These are phyloP conservation scores for Mnemiopsis leidyi DNA, from an alignment of 37 sponge, comb jelly and placozoan genomes.

Conservation along the genomic window DNA sequence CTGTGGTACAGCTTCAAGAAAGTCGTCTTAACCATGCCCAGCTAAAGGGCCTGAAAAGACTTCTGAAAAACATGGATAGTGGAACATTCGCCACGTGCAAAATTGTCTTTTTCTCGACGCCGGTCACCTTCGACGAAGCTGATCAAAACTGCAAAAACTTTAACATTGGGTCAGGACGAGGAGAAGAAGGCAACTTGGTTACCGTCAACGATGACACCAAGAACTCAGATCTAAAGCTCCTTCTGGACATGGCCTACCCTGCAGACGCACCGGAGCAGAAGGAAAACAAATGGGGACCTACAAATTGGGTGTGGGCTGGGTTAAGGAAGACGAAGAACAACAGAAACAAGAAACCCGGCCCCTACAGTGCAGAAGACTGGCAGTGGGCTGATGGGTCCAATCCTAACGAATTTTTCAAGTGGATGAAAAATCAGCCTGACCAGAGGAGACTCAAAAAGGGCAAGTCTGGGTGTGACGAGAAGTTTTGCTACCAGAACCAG, in stretches of 20 bases:
- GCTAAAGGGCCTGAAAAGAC: neutral
- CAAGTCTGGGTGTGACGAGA: neutral
- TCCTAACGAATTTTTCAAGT: neutral
- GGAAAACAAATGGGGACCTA: neutral
- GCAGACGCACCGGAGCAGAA: too few species aligned
- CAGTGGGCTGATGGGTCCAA: neutral
- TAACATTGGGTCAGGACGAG: too few species aligned
- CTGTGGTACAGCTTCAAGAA: too few species aligned
- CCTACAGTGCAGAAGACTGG: neutral
- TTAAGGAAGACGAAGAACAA: neutral
- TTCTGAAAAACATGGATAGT: constrained; percentile 6
- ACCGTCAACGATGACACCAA: too few species aligned
- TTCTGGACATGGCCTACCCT: too few species aligned
- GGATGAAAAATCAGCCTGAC: neutral
- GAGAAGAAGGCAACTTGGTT: too few species aligned
- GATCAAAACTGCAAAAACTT: neutral
- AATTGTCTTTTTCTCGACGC: too few species aligned
- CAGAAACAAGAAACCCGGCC: neutral
- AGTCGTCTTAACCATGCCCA: too few species aligned
- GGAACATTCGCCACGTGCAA: neutral
- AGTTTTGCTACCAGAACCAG: too few species aligned
- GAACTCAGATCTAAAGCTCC: too few species aligned
- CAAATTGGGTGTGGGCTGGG: neutral
- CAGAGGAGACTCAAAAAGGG: constrained; percentile 7
- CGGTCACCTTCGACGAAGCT: neutral